Evolutionary conservation across 2,113 vertebrate species (phyloP), one percentile per base, ranked within the genome.

Genomic region (Pelusios castaneus): DNA sequence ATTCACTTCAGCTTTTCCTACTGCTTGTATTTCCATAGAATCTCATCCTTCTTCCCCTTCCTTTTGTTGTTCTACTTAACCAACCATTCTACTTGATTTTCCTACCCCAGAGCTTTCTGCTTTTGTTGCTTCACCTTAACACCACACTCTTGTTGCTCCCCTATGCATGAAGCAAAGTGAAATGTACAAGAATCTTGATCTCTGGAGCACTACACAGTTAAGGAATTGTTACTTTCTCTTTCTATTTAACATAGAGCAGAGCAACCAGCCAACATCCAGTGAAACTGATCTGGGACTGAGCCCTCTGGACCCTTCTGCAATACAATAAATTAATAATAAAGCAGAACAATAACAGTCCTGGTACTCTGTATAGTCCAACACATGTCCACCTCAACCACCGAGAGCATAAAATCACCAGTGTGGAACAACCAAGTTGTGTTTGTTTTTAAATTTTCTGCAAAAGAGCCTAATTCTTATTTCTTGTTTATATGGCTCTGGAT

Each of bases 331-430:
- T 3, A 81, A n/a, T 1, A 85, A 52, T 14, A 56, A 49, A 79
- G 51, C 24, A 92, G 85, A 56, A 52, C 2, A 82, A 12, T 27
- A 34, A 55, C 27, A 87, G 60, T 0, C 0, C 45, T 2, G 21
- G 12, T 16, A 55, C 11, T 4, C 80, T 79, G 34, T 5, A 43
- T 41, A 92, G 77, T 8, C 77, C 80, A 90, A 73, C 56, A 91
- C 81, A 84, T 51, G 87, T 56, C 83, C 75, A 70, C 80, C 55
- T 67, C 85, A 91, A 88, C 56, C 10, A 89, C 8, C 0, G 2
- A 88, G 34, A 85, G 45, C 12, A 80, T n/a, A 94, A 95, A 83
- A 95, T 89, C 51, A 58, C 92, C 82, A 83, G 89, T 88, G 85
- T 94, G 84, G 89, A 95, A 78, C 79, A 95, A 94, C 84, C 58